Evolutionary conservation across 37 sponge, comb jelly and placozoan genomes (phyloP), one percentile per base, ranked within the genome.

Genomic region (Chondrosia reniformis): DNA sequence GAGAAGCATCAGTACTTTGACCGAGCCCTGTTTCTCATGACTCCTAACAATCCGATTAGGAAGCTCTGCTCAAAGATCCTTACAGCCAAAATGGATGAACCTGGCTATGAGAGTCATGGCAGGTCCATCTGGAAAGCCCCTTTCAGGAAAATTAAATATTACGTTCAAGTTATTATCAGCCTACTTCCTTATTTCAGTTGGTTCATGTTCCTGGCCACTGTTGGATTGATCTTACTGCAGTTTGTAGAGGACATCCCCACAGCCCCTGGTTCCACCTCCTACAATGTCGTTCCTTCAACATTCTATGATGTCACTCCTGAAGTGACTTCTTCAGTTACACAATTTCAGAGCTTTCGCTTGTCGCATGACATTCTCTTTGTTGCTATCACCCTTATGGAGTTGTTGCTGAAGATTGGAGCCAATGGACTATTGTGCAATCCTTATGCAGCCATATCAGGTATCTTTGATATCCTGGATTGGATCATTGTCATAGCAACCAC

Each of bases 401-500:
- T 88, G 12, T 33, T 73, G 0, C 80, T 88, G 39, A 88, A 88
- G 79, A 85, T 89, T 40, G 40, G 86, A 8, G 87, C 88, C 37
- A 77, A 84, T 76, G 92, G 92, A 9, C 36, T 86, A 33, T 77
- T 91, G 44, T 64, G 83, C 63, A 87, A 84, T 72, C 92, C 92
- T 0, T 43, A 84, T 80, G 88, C 84, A 22, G 88, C 84, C 75
- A 83, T 91, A 30, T 66, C 66, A 21, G 76, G 79, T 66, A 17
- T 84, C 36, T 84, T 78, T 76, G 92, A 84, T 58, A 46, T 86
- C 30, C 13, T 91, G 46, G 88, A 87, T 63, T 90, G 90, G 90
- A 2, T 90, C n/a, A 74, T 90, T 0, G 76, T 85, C 21, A 0
- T 90, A 17, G 74, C 75, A 30, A 82, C 88, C 7, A 27, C 67